These are phyloP conservation scores for Semnopithecus entellus DNA, from an alignment of 2,113 vertebrate species.

Conservation along the genomic window DNA sequence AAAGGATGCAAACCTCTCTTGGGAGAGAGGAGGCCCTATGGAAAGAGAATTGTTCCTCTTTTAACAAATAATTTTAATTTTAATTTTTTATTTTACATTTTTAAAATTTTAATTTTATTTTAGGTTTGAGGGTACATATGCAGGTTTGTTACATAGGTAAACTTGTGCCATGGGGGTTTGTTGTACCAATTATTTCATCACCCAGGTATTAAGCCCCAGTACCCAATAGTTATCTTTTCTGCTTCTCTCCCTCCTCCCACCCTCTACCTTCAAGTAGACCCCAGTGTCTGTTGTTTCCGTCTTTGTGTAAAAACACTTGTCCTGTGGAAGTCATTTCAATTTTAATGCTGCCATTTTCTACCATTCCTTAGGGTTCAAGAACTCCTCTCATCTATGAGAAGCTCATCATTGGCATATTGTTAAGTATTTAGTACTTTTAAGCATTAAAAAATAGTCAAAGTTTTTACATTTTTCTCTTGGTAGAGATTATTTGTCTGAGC, in stretches of 20 bases:
- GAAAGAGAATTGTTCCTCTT: background rate
- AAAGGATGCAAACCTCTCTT: background rate
- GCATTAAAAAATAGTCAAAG: background rate
- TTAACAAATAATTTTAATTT: too few species aligned
- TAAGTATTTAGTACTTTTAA: background rate
- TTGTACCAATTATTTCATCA: too few species aligned
- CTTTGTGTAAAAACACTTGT: background rate
- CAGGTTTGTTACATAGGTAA: too few species aligned
- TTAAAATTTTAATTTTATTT: too few species aligned
- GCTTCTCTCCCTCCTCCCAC: too few species aligned
- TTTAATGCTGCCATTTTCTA: background rate
- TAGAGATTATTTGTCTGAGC: background rate
- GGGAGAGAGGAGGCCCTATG: background rate
- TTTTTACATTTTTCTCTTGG: background rate
- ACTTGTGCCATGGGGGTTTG: too few species aligned
- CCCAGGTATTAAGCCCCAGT: too few species aligned
- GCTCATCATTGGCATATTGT: background rate
- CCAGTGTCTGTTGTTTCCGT: too few species aligned
- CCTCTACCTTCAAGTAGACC: too few species aligned
- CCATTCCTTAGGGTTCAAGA: background rate
- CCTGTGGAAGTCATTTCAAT: background rate
- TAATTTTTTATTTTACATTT: too few species aligned
- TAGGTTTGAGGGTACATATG: too few species aligned
- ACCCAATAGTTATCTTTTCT: too few species aligned
- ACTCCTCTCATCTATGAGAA: background rate